Evolutionary conservation across 2,113 vertebrate species (phyloP).

Genomic region (Saguinus midas): DNA sequence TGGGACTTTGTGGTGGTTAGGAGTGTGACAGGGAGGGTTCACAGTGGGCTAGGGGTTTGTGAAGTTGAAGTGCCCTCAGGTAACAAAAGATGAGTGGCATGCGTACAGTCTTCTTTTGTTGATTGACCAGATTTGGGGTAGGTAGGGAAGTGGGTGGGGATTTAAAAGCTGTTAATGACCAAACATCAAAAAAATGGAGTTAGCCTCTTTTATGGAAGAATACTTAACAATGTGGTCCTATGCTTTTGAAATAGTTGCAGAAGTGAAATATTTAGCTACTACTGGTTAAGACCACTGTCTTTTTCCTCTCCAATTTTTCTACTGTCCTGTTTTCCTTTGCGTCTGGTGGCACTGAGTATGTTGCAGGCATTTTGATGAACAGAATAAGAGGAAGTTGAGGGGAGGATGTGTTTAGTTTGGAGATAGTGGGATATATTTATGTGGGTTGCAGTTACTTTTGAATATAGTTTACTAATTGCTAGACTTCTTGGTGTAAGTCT

Average conservation of each 20-base stretch:
- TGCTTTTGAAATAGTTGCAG: no score
- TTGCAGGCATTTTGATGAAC: background rate
- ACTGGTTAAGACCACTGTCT: no score
- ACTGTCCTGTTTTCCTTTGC: background rate
- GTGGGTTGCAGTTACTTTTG: background rate
- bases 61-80: background rate
- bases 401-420: background rate
- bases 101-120: background rate
- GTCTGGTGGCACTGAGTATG: background rate
- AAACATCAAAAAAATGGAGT: background rate
- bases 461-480: background rate
- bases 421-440: background rate
- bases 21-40: background rate
- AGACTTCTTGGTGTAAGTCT: background rate
- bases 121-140: background rate
- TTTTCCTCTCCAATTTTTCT: no score
- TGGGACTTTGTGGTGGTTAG: background rate
- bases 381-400: background rate
- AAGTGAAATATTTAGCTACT: background rate
- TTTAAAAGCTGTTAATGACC: no score
- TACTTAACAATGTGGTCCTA: background rate
- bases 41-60: background rate
- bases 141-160: background rate
- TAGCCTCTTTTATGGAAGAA: background rate
- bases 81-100: background rate